These are phyloP conservation scores for Cercocebus atys DNA, from an alignment of 2,113 vertebrate genomes.

Conservation along the genomic window DNA sequence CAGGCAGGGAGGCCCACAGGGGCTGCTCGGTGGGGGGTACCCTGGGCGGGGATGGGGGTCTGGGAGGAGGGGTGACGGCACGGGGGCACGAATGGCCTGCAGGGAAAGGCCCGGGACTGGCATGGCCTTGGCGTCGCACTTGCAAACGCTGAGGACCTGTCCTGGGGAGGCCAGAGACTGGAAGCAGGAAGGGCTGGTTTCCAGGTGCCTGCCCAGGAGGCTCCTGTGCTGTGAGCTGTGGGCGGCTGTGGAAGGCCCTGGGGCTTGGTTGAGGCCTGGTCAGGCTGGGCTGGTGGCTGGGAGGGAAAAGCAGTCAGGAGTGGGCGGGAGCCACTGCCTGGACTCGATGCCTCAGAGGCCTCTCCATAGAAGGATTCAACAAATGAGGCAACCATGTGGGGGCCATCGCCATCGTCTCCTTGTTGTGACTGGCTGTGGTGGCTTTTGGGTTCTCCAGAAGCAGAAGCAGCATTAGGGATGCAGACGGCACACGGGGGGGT, in stretches of 20 bases:
- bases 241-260: background rate
- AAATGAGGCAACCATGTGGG: background rate
- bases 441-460: background rate
- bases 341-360: background rate
- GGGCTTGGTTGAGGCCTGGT: background rate
- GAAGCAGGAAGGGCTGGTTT: too few species aligned
- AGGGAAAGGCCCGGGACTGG: background rate
- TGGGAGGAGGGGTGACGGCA: background rate
- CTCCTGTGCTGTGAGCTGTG: background rate
- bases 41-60: background rate
- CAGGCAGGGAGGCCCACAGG: too few species aligned
- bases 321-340: background rate
- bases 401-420: too few species aligned
- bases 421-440: too few species aligned
- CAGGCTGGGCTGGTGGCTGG: background rate
- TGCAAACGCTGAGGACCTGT: background rate
- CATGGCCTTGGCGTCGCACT: rapidly evolving
- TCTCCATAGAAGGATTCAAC: background rate
- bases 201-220: background rate
- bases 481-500: background rate
- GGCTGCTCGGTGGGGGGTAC: background rate
- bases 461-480: background rate
- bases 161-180: background rate
- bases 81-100: too few species aligned
- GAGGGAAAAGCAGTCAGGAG: too few species aligned